Base-by-base conservation (phyloP, 1,140 invertebrate species). In the Drosophila punjabiensis region DNA sequence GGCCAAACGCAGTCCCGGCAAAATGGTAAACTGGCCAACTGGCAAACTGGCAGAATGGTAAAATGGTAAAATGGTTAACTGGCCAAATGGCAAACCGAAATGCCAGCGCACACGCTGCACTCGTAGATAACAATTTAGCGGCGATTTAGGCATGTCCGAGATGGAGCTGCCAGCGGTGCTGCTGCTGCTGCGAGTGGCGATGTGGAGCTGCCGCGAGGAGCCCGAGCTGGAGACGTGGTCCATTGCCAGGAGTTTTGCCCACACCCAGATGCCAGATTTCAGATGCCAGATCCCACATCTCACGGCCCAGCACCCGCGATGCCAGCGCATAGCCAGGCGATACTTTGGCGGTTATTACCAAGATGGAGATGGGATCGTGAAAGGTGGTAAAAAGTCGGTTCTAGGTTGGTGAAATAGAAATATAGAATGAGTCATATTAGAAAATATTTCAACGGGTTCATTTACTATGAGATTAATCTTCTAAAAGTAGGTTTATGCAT, bases 41-140 rank as follows among this genome's bases (percentile, higher is more conserved):
- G 79, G 79, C 62, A 59, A 69, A 66, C 37, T 81, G 80, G 80
- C 50, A 78, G 39, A 68, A 48, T 73, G 70, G 43, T 41, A 59
- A 43, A 73, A 70, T 74, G 70, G 69, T 45, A n/a, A 50, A 73
- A 33, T 73, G 67, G 53, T 28, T 30, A 52, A 73, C 33, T 73
- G 70, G 56, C 68, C 70, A 43, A 74, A 74, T 74, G 56, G 71
- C 71, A 69, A 71, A 71, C 70, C 69, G 47, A 81, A 85, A 90
- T 86, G 86, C 86, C 86, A 76, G 79, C 86, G 76, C 85, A 89
- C 78, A 89, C 79, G 79, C 87, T 74, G 86, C 85, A 90, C 86
- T 90, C 87, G 84, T 90, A 91, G 86, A 91, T 90, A 90, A 90
- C 86, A 90, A 90, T 90, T 90, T 90, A 86, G 87, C 76, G 64